phyloP scores from a whole-genome alignment of 2,113 vertebrate genomes.

The Eulemur rufifrons region DNA sequence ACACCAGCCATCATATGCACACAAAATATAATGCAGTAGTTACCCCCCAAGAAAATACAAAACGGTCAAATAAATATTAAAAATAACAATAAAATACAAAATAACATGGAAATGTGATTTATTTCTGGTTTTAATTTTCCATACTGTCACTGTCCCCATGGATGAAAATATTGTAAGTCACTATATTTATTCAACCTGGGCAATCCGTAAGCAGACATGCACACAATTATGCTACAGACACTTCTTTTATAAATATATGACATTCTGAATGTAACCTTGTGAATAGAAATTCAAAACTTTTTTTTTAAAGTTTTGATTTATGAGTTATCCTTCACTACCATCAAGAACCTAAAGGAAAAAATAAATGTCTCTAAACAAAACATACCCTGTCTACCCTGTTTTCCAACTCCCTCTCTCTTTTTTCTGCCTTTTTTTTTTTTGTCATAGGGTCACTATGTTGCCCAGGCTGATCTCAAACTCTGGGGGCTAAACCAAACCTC shows the following conservation, averaged over 20 bases:
- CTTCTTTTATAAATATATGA: background rate
- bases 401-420: background rate
- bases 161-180: conserved; percentile 10
- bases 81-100: conserved; percentile 30
- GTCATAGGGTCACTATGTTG: too few relatives aligned
- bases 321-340: background rate
- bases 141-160: background rate
- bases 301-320: conserved; percentile 11
- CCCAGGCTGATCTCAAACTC: too few relatives aligned
- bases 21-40: background rate
- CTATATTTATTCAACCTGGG: background rate
- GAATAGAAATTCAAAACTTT: background rate
- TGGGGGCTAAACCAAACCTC: too few relatives aligned
- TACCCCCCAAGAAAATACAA: background rate
- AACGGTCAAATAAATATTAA: background rate
- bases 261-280: background rate
- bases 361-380: background rate
- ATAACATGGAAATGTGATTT: background rate
- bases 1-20: background rate
- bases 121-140: background rate
- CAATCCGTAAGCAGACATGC: background rate
- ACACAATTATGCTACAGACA: background rate
- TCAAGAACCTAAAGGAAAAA: conserved; percentile 11
- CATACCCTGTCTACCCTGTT: background rate
- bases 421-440: too few relatives aligned